Evolutionary conservation across 2,797 vertebrate species (phyloP).

Genomic region (Gambelia wislizenii): DNA sequence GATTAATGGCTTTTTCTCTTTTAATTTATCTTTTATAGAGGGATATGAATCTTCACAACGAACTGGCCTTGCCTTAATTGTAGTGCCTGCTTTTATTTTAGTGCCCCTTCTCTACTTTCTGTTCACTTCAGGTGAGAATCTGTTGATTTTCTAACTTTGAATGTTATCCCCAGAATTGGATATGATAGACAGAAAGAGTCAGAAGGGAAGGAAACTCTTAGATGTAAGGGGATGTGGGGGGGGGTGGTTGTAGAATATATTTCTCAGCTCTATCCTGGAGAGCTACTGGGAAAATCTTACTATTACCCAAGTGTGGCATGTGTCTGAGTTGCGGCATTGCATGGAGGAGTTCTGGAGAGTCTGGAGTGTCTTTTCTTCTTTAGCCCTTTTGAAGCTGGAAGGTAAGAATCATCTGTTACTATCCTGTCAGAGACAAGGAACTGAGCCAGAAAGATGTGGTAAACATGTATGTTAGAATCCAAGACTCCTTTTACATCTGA

Average conservation of each 20-base stretch:
- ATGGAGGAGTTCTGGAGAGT: too few species aligned
- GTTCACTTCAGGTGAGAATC: constrained; percentile 76
- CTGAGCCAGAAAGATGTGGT: neutral
- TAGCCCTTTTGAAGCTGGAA: neutral
- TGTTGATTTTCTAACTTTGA: constrained; percentile 34
- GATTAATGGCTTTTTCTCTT: constrained; percentile 10
- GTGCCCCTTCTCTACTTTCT: constrained; percentile 73
- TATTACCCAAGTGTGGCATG: neutral
- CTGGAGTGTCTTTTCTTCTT: neutral
- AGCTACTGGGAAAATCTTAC: neutral
- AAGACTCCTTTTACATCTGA: neutral
- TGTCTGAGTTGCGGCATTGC: neutral
- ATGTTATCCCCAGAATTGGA: neutral
- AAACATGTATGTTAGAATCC: neutral
- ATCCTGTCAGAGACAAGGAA: neutral
- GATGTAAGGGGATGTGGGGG: neutral
- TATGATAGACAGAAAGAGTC: neutral
- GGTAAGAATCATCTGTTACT: neutral
- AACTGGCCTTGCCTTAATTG: constrained; percentile 76
- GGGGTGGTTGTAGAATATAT: neutral
- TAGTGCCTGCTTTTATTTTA: constrained; percentile 71
- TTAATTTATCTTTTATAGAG: constrained; percentile 67
- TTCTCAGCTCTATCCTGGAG: neutral
- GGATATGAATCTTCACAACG: constrained; percentile 68
- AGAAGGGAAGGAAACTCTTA: neutral